phyloP scores from a whole-genome alignment of 2,113 vertebrate genomes.

The Brachirus orientalis region DNA sequence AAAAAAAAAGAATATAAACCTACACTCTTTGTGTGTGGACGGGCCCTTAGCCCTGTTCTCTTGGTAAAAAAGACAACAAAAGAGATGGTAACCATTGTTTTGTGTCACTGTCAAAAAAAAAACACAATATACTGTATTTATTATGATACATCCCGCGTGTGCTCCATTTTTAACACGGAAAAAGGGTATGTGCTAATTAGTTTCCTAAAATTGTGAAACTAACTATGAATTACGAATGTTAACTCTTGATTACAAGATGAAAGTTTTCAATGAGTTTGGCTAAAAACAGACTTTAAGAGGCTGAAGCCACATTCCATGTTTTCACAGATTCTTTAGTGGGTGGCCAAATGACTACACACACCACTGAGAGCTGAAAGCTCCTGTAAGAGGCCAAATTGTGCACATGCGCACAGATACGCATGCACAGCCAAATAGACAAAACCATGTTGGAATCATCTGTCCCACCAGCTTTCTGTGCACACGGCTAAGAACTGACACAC shows the following conservation, averaged over 20 bases:
- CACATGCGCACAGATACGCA: no score
- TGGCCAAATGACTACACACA: conserved; percentile 6
- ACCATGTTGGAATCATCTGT: conserved; percentile 32
- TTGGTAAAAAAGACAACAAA: no score
- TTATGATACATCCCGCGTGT: no score
- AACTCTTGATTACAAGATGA: conserved; percentile 25
- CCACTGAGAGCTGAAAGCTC: not conserved
- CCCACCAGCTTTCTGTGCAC: conserved; percentile 4
- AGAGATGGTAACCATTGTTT: no score
- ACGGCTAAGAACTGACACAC: conserved; percentile 27
- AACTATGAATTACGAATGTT: not conserved
- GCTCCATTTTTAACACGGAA: no score
- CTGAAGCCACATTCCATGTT: conserved; percentile 16
- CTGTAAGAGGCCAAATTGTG: not conserved
- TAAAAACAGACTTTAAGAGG: conserved; percentile 37
- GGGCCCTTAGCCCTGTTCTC: no score
- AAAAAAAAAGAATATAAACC: no score
- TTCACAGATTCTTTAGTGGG: conserved; percentile 28
- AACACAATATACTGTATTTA: no score
- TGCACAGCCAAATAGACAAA: conserved; percentile 2
- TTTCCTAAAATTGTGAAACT: conserved; percentile 4
- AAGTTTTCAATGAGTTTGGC: conserved; percentile 1
- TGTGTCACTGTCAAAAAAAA: no score
- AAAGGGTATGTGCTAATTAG: conserved; percentile 7
- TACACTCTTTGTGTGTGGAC: no score